Base-by-base conservation (phyloP, 2,797 vertebrate species). In the Notoglanidium macrostoma region DNA sequence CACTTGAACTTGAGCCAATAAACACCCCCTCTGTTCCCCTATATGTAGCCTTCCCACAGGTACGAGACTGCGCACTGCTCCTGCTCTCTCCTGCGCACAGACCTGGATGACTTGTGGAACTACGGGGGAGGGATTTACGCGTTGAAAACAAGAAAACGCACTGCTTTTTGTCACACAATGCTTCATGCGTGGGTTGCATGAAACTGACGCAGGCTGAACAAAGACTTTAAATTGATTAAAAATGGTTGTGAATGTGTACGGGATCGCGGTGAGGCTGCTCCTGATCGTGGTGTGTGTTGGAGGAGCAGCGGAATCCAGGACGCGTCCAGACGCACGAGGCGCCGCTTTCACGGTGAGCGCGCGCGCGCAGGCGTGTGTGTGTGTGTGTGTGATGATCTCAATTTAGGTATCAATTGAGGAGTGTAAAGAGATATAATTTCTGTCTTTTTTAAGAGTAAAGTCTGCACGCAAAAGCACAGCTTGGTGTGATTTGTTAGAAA, bases 311-410 rank as follows among this genome's bases (percentile, higher is more conserved):
- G 90, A 92, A 65, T 91, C 90, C 90, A 85, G 91, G 0, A 92
- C 87, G n/a, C 90, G 88, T 3, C 32, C 91, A 0, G 92, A 92
- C 85, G 85, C 83, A 67, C 88, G 88, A 35, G 72, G 82, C 17
- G 5, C 87, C 29, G 73, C 89, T 77, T 67, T 93, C 61, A 94
- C 94, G 94, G 95, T 96, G 84, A 91, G 90, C 57, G 44, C 59
- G 32, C 11, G 8, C 11, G 40, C 3, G 35, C 10, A 19, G 21
- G 70, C 19, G 29, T 59, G 35, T 61, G 57, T 61, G 32, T 61
- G 78, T 44, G 79, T n/a, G 35, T 6, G 78, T 17, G 44, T 29
- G 54, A 51, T 29, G 51, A 4, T 32, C 51, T 23, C 9, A n/a
- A 10, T n/a, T 49, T 29, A 65, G 19, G 0, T 29, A 49, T n/a